phyloP scores from a whole-genome alignment of 2,797 vertebrate species.

The Diceros bicornis region DNA sequence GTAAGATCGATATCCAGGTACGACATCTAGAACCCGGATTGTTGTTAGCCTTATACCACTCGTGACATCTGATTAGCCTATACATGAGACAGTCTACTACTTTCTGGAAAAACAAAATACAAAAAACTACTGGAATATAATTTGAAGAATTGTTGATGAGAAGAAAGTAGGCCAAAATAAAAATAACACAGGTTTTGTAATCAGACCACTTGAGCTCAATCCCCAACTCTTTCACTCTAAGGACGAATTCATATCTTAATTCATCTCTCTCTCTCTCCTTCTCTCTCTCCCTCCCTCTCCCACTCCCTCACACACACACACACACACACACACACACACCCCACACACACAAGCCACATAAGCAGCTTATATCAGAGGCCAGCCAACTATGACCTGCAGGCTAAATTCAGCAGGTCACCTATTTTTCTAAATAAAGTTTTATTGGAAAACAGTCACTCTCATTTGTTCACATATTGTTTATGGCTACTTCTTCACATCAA shows the following conservation, averaged over 20 bases:
- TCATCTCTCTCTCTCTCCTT: no score
- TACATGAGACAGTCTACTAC: neutral
- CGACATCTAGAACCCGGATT: neutral
- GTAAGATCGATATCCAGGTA: neutral
- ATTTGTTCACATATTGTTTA: neutral
- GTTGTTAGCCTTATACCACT: neutral
- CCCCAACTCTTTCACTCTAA: neutral
- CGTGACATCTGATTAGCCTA: neutral
- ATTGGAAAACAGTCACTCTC: neutral
- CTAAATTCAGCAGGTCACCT: neutral
- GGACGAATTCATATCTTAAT: neutral
- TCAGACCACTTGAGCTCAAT: neutral
- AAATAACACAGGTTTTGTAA: neutral
- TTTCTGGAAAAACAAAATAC: neutral
- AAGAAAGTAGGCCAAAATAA: conserved; percentile 13
- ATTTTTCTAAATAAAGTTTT: conserved; percentile 26
- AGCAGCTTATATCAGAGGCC: neutral
- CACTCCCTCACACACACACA: no score
- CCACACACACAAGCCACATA: neutral
- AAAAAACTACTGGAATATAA: neutral
- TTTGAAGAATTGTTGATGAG: neutral
- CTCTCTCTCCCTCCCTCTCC: neutral
- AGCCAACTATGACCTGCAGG: neutral
- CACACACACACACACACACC: neutral
- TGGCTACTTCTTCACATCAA: neutral